Base-by-base conservation (phyloP, 2,113 vertebrate species). In the Spheniscus mendiculus region DNA sequence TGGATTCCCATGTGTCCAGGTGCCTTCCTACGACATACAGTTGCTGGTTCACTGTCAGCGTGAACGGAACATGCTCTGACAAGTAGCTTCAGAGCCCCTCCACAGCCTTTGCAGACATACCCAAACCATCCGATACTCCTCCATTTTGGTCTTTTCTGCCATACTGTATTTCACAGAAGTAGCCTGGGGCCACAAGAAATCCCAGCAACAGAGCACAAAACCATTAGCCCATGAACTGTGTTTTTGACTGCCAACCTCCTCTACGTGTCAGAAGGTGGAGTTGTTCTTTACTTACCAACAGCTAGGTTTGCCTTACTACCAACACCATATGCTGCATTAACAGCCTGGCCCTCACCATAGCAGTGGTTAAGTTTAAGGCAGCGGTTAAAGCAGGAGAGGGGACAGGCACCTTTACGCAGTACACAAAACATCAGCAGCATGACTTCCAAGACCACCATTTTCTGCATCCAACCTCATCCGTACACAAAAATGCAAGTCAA, bases 1-100 rank as follows among this genome's bases (percentile, higher is more conserved):
- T 6, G 93, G n/a, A 85, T 73, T 3, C 70, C 95, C 95, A 97
- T 83, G 97, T 93, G 95, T 72, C 34, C 12, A 0, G 10, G 13
- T 63, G 89, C 56, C 44, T 71, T 58, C 80, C 83, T 69, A 82
- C 91, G 87, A 90, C 87, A 56, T 15, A 59, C 0, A 55, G 67
- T 20, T 73, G 53, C 89, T 56, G 40, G 56, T 82, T 94, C 36
- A 13, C 49, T 47, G 40, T 61, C 83, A 92, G 71, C 22, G 4
- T 1, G 7, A 66, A 5, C 61, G 44, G 4, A 82, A 27, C 1
- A 0, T 9, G 65, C 81, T 42, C 74, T n/a, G 0, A 5, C 14
- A 9, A 9, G 29, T 0, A 78, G 9, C 67, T 77, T 42, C 79
- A n/a, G 17, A 67, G 11, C 40, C 36, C 18, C 50, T 26, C 32